phyloP scores from a whole-genome alignment of 2,797 vertebrate species.

The Synanceia verrucosa region DNA sequence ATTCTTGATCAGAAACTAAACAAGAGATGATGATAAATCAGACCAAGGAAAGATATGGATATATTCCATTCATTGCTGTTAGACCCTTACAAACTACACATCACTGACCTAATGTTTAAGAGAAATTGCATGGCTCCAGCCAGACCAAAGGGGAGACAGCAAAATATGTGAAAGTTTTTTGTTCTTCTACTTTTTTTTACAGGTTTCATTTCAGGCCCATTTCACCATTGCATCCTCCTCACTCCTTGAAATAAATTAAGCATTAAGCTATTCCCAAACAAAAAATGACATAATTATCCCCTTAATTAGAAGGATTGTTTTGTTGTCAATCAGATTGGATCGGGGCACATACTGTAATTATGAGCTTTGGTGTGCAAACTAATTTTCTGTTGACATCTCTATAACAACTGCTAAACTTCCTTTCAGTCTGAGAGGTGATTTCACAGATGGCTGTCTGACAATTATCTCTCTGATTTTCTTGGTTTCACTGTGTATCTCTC shows the following conservation, averaged over 20 bases:
- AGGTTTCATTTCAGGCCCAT: too few relatives aligned
- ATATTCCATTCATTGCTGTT: slow-evolving; percentile 36
- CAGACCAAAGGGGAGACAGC: slow-evolving; percentile 30
- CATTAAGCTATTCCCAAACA: slow-evolving; percentile 33
- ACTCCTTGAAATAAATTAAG: slow-evolving; percentile 45
- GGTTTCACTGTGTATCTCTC: not conserved
- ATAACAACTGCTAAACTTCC: slow-evolving; percentile 22
- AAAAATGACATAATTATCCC: slow-evolving; percentile 62
- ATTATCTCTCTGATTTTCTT: slow-evolving; percentile 28
- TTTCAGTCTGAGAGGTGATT: slow-evolving; percentile 18
- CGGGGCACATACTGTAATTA: slow-evolving; percentile 59
- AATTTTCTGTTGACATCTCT: slow-evolving; percentile 45
- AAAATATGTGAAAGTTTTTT: slow-evolving; percentile 32
- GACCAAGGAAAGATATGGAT: slow-evolving; percentile 21
- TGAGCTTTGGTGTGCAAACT: slow-evolving; percentile 56
- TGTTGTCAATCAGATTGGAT: slow-evolving; percentile 52
- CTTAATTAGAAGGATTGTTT: slow-evolving; percentile 58
- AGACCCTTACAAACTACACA: slow-evolving; percentile 51
- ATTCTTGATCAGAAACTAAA: slow-evolving; percentile 42
- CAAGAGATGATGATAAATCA: slow-evolving; percentile 43
- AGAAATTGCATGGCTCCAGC: slow-evolving; percentile 31
- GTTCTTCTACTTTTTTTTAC: slow-evolving; percentile 25
- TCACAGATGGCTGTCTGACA: slow-evolving; percentile 51
- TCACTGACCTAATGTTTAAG: slow-evolving; percentile 43
- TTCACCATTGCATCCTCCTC: slow-evolving; percentile 5